These are phyloP conservation scores for Ailuropoda melanoleuca DNA, from an alignment of 2,113 vertebrate species.

Conservation along the genomic window DNA sequence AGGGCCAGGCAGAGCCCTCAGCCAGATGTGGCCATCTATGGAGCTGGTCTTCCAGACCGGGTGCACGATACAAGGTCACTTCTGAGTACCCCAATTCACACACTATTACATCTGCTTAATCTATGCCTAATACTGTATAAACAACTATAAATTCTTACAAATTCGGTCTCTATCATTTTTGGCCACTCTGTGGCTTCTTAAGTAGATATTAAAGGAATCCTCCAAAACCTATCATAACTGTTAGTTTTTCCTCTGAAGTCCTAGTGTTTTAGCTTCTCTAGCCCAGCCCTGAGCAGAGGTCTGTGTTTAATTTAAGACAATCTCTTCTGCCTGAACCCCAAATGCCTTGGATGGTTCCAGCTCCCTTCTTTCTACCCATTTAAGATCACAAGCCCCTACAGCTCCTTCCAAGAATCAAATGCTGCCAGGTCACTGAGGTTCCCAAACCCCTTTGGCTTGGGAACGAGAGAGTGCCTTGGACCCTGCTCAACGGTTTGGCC, in stretches of 20 bases:
- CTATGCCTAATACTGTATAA: not conserved
- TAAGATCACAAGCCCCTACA: not conserved
- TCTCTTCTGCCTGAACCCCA: not conserved
- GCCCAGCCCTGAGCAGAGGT: not conserved
- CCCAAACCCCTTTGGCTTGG: not conserved
- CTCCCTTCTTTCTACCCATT: not conserved
- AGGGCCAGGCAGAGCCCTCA: not conserved
- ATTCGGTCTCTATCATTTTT: conserved; percentile 39
- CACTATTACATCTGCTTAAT: not conserved
- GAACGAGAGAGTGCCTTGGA: not conserved
- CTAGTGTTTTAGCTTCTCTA: conserved; percentile 27
- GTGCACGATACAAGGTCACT: not conserved
- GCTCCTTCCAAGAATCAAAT: conserved; percentile 30
- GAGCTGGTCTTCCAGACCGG: not conserved
- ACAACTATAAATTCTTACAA: not conserved
- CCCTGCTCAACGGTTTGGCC: not conserved
- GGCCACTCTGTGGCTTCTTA: conserved; percentile 30
- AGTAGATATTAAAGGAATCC: conserved; percentile 20
- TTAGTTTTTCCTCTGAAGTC: conserved; percentile 46
- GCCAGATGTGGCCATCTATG: not conserved
- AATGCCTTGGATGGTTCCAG: not conserved
- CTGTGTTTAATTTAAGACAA: conserved; percentile 63
- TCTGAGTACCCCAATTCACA: not conserved
- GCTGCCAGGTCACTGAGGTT: not conserved
- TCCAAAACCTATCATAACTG: conserved; percentile 35